phyloP scores from a whole-genome alignment of 2,888 invertebrate genomes.

The Merodon equestris region DNA sequence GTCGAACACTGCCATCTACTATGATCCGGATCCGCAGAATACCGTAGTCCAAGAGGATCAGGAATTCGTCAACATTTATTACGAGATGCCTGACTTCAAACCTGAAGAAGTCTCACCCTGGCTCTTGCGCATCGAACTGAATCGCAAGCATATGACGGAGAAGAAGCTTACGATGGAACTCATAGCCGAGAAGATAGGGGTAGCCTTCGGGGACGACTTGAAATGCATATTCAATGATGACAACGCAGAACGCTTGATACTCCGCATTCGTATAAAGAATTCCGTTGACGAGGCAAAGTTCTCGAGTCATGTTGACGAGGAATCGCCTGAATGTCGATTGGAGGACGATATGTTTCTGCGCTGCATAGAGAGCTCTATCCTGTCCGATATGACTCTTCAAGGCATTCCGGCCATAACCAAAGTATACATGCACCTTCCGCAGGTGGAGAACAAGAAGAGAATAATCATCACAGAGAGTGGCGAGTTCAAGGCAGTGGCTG shows the following conservation, averaged over 20 bases:
- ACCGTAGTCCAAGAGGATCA: slow-evolving; percentile 98
- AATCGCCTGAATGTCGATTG: slow-evolving; percentile 76
- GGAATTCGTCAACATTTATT: slow-evolving; percentile 98
- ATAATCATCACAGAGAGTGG: slow-evolving; percentile 94
- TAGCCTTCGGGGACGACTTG: slow-evolving; percentile 97
- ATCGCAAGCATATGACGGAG: slow-evolving; percentile 97
- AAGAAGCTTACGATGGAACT: slow-evolving; percentile 99
- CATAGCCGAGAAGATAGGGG: slow-evolving; percentile 97
- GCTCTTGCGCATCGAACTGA: slow-evolving; percentile 96
- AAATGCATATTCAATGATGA: slow-evolving; percentile 99
- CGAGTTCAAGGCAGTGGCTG: slow-evolving; percentile 96
- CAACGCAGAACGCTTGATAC: slow-evolving; percentile 96
- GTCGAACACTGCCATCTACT: slow-evolving; percentile 98
- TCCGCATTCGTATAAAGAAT: slow-evolving; percentile 97
- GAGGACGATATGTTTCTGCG: slow-evolving; percentile 98
- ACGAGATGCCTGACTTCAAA: slow-evolving; percentile 99
- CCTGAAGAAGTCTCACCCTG: slow-evolving; percentile 95
- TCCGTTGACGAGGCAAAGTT: slow-evolving; percentile 80
- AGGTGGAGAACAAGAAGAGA: slow-evolving; percentile 96
- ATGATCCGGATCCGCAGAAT: slow-evolving; percentile 97
- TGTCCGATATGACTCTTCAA: slow-evolving; percentile 97
- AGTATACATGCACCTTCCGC: slow-evolving; percentile 98
- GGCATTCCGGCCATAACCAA: slow-evolving; percentile 97
- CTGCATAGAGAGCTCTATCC: slow-evolving; percentile 98
- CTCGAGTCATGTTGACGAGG: slow-evolving; percentile 80